Evolutionary conservation across 2,113 vertebrate species (phyloP).

Genomic region (Colistium nudipinnis): DNA sequence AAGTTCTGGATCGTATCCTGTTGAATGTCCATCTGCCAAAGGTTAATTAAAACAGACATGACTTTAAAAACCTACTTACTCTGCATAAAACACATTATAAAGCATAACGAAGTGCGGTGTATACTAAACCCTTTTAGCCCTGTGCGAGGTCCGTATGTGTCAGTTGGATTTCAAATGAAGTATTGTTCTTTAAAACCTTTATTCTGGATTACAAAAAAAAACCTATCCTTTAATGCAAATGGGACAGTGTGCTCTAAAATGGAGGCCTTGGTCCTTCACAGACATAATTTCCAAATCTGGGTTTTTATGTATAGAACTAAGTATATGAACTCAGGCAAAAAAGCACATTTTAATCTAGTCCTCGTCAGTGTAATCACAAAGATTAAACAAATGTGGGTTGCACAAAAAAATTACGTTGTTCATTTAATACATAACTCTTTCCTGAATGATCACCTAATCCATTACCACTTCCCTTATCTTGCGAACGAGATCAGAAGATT

Average conservation of each 20-base stretch:
- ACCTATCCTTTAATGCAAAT: constrained; percentile 27
- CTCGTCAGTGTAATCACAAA: not conserved
- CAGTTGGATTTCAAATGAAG: constrained; percentile 7
- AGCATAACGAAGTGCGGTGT: not conserved
- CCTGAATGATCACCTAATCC: constrained; percentile 14
- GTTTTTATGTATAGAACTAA: not conserved
- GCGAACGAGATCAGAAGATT: constrained; percentile 24
- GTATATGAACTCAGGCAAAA: not conserved
- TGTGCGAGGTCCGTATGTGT: not conserved
- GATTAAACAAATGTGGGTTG: constrained; percentile 10
- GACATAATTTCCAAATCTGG: not conserved
- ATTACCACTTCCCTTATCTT: constrained; percentile 7
- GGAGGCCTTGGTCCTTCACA: not conserved
- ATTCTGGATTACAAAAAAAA: too few species aligned
- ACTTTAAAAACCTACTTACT: not conserved
- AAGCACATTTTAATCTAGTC: constrained; percentile 1
- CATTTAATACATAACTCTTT: constrained; percentile 24
- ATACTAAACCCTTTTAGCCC: not conserved
- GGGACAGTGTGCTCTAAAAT: not conserved
- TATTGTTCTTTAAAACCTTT: not conserved
- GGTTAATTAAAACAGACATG: not conserved
- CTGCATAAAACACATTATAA: not conserved
- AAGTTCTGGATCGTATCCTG: constrained; percentile 99
- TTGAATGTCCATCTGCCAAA: constrained; percentile 1
- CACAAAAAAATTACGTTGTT: not conserved